phyloP scores from a whole-genome alignment of 2,888 invertebrate genomes.

The Falcaria lacertinaria region DNA sequence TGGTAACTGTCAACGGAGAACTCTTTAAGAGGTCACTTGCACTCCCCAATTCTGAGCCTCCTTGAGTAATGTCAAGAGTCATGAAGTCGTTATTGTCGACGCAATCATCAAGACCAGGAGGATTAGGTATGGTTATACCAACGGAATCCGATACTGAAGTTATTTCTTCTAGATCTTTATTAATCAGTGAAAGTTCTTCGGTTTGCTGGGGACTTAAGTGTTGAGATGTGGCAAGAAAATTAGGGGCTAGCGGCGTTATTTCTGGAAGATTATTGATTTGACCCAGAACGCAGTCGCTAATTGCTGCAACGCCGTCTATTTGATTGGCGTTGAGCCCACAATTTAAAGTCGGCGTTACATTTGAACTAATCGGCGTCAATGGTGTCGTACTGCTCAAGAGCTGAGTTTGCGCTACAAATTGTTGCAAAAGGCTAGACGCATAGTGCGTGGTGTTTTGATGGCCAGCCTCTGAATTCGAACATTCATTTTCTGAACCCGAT shows the following conservation, averaged over 20 bases:
- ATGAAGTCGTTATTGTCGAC: conserved; percentile 73
- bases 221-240: conserved; percentile 54
- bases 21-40: conserved; percentile 64
- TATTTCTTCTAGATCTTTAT: conserved; percentile 74
- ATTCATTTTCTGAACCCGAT: conserved; percentile 86
- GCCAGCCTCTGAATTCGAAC: conserved; percentile 73
- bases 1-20: conserved; percentile 55
- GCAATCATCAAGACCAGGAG: conserved; percentile 67
- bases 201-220: conserved; percentile 73
- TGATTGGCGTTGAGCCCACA: conserved; percentile 45
- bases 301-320: conserved; percentile 55
- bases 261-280: conserved; percentile 61
- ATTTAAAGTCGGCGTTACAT: conserved; percentile 38
- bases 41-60: conserved; percentile 57
- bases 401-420: conserved; percentile 90
- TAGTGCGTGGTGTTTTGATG: conserved; percentile 81
- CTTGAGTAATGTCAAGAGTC: conserved; percentile 62
- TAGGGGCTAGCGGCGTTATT: conserved; percentile 59
- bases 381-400: conserved; percentile 77
- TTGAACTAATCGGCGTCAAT: conserved; percentile 46
- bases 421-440: conserved; percentile 87
- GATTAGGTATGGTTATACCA: conserved; percentile 61
- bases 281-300: conserved; percentile 63
- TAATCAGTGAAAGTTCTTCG: conserved; percentile 70
- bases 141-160: conserved; percentile 60